phyloP scores from a whole-genome alignment of 2,113 vertebrate genomes.

The Misgurnus anguillicaudatus region DNA sequence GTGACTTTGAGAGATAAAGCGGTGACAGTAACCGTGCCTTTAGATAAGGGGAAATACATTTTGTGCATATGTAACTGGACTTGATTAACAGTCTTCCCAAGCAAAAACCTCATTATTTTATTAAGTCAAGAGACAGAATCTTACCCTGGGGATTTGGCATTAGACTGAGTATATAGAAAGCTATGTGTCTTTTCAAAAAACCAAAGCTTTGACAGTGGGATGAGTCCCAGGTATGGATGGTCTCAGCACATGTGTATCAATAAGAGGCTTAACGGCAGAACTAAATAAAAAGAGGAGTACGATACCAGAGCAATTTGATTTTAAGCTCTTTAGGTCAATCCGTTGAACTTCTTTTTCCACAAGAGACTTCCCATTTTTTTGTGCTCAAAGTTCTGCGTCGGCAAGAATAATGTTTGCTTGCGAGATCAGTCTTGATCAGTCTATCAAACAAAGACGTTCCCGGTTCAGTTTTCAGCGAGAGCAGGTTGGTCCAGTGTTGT shows the following conservation, averaged over 20 bases:
- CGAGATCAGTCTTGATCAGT: slow-evolving; percentile 21
- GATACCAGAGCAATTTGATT: slow-evolving; percentile 78
- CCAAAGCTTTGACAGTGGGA: slow-evolving; percentile 63
- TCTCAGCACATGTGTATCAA: slow-evolving; percentile 79
- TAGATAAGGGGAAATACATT: slow-evolving; percentile 67
- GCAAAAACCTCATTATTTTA: slow-evolving; percentile 82
- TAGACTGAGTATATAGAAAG: slow-evolving; percentile 67
- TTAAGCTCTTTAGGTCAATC: slow-evolving; percentile 78
- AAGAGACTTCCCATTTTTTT: slow-evolving; percentile 27
- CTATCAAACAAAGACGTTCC: slow-evolving; percentile 19
- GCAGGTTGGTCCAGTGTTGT: neutral
- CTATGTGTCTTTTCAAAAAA: slow-evolving; percentile 57
- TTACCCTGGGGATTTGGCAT: slow-evolving; percentile 77
- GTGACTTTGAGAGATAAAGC: slow-evolving; percentile 77
- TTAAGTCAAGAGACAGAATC: slow-evolving; percentile 74
- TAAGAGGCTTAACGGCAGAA: slow-evolving; percentile 78
- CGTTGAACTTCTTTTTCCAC: slow-evolving; percentile 65
- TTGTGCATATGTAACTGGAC: slow-evolving; percentile 73
- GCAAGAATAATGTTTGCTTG: slow-evolving; percentile 50
- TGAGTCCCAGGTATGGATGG: slow-evolving; percentile 79
- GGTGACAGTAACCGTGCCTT: slow-evolving; percentile 64
- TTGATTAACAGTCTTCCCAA: slow-evolving; percentile 76
- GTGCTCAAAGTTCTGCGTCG: slow-evolving; percentile 43
- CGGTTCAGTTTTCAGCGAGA: slow-evolving; percentile 37
- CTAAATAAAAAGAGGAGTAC: slow-evolving; percentile 77